Evolutionary conservation across 92 coral and sea anemone genomes (phyloP), one percentile per base, ranked within the genome.

Genomic region (Plumapathes pennacea): DNA sequence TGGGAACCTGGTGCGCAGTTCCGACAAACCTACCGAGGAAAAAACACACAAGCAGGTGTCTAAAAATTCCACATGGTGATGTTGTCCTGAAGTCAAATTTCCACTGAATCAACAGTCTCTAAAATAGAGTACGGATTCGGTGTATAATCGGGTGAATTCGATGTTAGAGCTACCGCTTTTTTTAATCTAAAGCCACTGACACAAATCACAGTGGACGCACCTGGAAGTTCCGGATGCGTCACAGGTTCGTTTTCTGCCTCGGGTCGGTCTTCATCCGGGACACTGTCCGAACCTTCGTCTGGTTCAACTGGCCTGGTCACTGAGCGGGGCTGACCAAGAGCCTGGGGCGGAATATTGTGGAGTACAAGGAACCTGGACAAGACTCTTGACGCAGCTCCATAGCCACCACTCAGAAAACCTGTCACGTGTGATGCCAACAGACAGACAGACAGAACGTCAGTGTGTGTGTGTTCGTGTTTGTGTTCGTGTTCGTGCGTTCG

Each of bases 391-490:
- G 81, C 82, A 58, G 85, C 94, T 14, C 94, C 96, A 29, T 68
- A 64, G 38, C 96, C 98, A 32, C 67, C 78, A 39, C 79, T 84
- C 30, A 92, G 74, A 43, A 92, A 46, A 55, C 68, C 98, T 92
- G n/a, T n/a, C n/a, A n/a, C n/a, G n/a, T n/a, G n/a, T n/a, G n/a
- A n/a, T n/a, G n/a, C n/a, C n/a, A n/a, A n/a, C n/a, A n/a, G n/a
- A n/a, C n/a, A n/a, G n/a, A n/a, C n/a, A n/a, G n/a, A n/a, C n/a
- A n/a, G n/a, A n/a, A n/a, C n/a, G 11, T 13, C 5, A 25, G 2
- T 20, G 1, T 1, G 0, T 12, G 38, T 2, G 50, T 2, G 3
- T 56, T 17, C 20, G 12, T 12, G 21, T 12, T 2, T 5, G n/a
- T 6, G 39, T 20, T 4, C 10, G n/a, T n/a, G 20, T 3, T 50